phyloP scores from a whole-genome alignment of 35 echinoderm and acorn worm genomes.

The Apostichopus parvimensis region DNA sequence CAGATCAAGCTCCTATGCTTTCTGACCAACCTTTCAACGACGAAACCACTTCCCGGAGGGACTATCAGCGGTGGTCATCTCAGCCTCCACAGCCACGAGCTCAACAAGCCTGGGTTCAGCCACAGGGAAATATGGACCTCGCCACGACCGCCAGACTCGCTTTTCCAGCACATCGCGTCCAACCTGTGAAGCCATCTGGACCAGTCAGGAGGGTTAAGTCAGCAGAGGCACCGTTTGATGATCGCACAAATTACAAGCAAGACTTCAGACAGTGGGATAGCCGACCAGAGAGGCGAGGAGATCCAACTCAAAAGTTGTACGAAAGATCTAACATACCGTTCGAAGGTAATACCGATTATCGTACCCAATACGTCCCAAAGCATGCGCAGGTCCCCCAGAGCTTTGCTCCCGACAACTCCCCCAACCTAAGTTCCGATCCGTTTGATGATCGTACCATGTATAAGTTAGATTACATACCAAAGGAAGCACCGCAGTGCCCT shows the following conservation, averaged over 20 bases:
- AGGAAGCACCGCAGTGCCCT: slow-evolving; percentile 74
- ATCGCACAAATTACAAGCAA: slow-evolving; percentile 89
- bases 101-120: slow-evolving; percentile 73
- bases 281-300: slow-evolving; percentile 71
- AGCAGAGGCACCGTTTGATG: slow-evolving; percentile 85
- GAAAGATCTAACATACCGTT: slow-evolving; percentile 86
- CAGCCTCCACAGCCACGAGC: slow-evolving; percentile 63
- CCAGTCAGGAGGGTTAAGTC: slow-evolving; percentile 51
- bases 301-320: slow-evolving; percentile 83
- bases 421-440: slow-evolving; percentile 74
- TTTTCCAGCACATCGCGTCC: slow-evolving; percentile 78
- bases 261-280: slow-evolving; percentile 89
- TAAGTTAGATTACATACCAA: slow-evolving; percentile 88
- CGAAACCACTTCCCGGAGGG: slow-evolving; percentile 82
- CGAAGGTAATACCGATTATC: slow-evolving; percentile 82
- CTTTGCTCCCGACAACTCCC: slow-evolving; percentile 81
- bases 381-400: slow-evolving; percentile 68
- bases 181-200: slow-evolving; percentile 64
- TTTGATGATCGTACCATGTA: slow-evolving; percentile 99
- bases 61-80: slow-evolving; percentile 76
- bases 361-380: slow-evolving; percentile 84
- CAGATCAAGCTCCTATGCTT: slow-evolving; percentile 64
- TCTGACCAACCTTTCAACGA: slow-evolving; percentile 94
- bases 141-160: slow-evolving; percentile 75
- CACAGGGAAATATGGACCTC: slow-evolving; percentile 84